Evolutionary conservation across 2,113 vertebrate species (phyloP), one percentile per base, ranked within the genome.

Genomic region (Lipophrys pholis): DNA sequence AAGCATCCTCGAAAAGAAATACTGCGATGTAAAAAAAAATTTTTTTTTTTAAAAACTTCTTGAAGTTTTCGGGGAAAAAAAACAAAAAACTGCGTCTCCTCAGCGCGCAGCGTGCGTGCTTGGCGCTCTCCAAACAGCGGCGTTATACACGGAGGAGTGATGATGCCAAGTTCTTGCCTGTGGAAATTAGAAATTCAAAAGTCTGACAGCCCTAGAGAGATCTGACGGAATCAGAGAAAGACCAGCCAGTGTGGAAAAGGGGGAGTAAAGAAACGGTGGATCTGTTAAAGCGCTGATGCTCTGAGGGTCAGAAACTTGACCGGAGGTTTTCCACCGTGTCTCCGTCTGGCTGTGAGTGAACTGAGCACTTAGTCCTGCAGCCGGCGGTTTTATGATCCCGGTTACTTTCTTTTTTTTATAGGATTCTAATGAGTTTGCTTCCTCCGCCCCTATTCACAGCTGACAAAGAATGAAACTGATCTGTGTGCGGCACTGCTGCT

Each of bases 351-450:
- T 62, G 83, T 63, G 75, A 89, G 77, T 86, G 90, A 30, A 30
- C 21, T 30, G 21, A 74, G 73, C 74, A 59, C 82, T 85, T 70
- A 21, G 77, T 77, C 79, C 68, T 66, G 74, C 86, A 68, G 87
- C 75, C 84, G 79, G 85, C 67, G 80, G 86, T 83, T 90, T 91
- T 85, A 93, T 81, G 79, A 91, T 91, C 87, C 83, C 83, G 85
- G 92, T 90, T 90, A 86, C 84, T 74, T 81, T 91, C 93, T 94
- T 94, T 94, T 94, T 95, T 94, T 94, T 95, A 94, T 91, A 93
- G 90, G 90, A 83, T 73, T 83, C 76, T 87, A 91, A 90, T 88
- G 86, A 84, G 53, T 67, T 86, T 88, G 84, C 88, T 91, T 92
- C 79, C 92, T 93, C 94, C 94, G 94, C 92, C 91, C 93, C 89